A percentile compares a stretch with the other conserved stretches of the same genome.
phyloP scores from a whole-genome alignment of 2,113 vertebrate genomes.

The Sitta europaea region DNA sequence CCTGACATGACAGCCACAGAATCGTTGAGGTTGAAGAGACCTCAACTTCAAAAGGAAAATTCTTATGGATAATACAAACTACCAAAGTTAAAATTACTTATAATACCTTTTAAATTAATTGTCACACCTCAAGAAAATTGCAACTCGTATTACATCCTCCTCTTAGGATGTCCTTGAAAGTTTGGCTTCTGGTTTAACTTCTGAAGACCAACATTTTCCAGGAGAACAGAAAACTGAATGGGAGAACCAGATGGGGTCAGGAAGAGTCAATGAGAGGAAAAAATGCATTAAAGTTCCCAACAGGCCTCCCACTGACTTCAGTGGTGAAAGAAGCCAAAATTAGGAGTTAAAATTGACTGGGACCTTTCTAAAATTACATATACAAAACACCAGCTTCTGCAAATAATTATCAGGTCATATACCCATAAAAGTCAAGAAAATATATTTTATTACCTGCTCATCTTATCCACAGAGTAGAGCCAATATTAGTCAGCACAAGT shows the following conservation, averaged over 20 bases:
- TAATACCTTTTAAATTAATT: not conserved
- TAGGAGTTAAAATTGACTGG: not conserved
- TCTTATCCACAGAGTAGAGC: not conserved
- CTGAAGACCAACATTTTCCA: not conserved
- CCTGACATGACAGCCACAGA: not conserved
- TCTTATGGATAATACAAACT: not conserved
- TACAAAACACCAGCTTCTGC: conserved; percentile 20
- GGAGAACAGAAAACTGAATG: not conserved
- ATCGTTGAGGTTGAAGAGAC: rapidly evolving
- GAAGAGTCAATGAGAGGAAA: not conserved
- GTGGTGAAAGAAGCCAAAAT: not conserved
- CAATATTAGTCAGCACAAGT: conserved; percentile 63
- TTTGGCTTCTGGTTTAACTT: not conserved
- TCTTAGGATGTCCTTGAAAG: not conserved
- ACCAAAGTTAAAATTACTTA: not conserved
- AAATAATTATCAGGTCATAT: conserved; percentile 48
- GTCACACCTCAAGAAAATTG: rapidly evolving
- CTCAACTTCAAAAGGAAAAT: not conserved
- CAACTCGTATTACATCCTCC: not conserved
- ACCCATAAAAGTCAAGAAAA: conserved; percentile 45
- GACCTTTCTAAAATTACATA: conserved; percentile 21
- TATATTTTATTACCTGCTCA: conserved; percentile 50
- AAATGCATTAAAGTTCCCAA: not conserved
- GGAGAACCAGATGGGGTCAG: not conserved
- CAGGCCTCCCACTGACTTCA: not conserved